A percentile compares a stretch with the other conserved stretches of the same genome.
These are phyloP conservation scores for Drosophila silvestris DNA, from an alignment of 2,888 invertebrate genomes.

Conservation along the genomic window DNA sequence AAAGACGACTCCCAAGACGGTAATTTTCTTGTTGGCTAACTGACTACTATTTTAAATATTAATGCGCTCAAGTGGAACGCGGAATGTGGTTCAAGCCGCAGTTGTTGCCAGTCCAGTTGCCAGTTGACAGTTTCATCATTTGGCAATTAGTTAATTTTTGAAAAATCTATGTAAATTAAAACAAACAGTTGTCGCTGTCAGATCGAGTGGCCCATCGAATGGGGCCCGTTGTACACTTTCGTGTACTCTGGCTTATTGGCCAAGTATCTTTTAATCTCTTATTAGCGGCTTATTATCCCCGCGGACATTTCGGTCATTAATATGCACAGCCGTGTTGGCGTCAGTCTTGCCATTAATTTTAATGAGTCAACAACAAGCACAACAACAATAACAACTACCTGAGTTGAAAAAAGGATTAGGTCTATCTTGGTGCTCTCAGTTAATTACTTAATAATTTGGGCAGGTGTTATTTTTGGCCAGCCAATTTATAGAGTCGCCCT, in stretches of 20 bases:
- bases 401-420: constrained; percentile 60
- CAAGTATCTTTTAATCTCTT: constrained; percentile 80
- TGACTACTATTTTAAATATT: constrained; percentile 61
- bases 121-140: constrained; percentile 61
- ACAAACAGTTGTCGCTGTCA: constrained; percentile 68
- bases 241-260: constrained; percentile 29
- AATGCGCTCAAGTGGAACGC: constrained; percentile 38
- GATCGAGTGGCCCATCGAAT: constrained; percentile 14
- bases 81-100: constrained; percentile 38
- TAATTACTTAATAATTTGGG: constrained; percentile 80
- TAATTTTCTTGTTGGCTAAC: constrained; percentile 28
- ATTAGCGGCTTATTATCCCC: constrained; percentile 80
- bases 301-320: constrained; percentile 74
- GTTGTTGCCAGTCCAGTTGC: not conserved
- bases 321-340: constrained; percentile 65
- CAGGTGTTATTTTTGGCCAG: constrained; percentile 75
- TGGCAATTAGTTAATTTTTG: constrained; percentile 79
- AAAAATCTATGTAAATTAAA: constrained; percentile 67
- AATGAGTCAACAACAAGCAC: constrained; percentile 64
- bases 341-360: constrained; percentile 72
- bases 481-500: constrained; percentile 51
- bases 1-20: constrained; percentile 58
- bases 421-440: constrained; percentile 45
- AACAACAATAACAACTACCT: constrained; percentile 2
- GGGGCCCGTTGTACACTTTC: constrained; percentile 7